Evolutionary conservation across 2,888 invertebrate species (phyloP).

Genomic region (Acanthopleura granulata): DNA sequence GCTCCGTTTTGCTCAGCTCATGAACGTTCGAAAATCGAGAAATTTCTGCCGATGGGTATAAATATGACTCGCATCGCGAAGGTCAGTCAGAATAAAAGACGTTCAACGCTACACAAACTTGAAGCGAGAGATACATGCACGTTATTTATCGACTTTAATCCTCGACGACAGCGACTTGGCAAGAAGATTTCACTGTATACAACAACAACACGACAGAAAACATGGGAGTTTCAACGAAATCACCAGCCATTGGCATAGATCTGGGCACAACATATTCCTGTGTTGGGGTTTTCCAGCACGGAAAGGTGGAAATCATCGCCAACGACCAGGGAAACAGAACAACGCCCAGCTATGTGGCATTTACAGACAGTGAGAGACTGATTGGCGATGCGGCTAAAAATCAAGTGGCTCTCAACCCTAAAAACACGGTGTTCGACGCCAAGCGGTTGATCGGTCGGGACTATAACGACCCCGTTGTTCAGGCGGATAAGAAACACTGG

Average conservation of each 20-base stretch:
- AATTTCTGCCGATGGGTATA: too few species aligned
- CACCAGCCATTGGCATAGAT: conserved; percentile 84
- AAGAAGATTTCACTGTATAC: background rate
- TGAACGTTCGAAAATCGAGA: too few species aligned
- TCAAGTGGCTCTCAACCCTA: conserved; percentile 77
- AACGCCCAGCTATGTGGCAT: conserved; percentile 80
- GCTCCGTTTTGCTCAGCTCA: too few species aligned
- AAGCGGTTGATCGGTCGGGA: conserved; percentile 64
- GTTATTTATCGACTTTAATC: too few species aligned
- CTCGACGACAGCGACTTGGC: too few species aligned
- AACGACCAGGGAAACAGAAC: conserved; percentile 77
- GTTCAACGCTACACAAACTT: too few species aligned
- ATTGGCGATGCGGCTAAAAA: conserved; percentile 71
- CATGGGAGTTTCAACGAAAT: background rate
- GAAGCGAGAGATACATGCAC: too few species aligned
- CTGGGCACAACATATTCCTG: conserved; percentile 85
- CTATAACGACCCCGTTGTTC: conserved; percentile 57
- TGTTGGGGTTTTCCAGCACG: conserved; percentile 65
- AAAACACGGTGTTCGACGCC: conserved; percentile 76
- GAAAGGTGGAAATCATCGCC: conserved; percentile 70
- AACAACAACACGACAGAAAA: background rate
- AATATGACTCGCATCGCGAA: too few species aligned
- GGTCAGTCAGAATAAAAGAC: too few species aligned
- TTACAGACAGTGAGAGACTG: conserved; percentile 72
- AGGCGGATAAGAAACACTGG: conserved; percentile 63